phyloP scores from a whole-genome alignment of 2,888 invertebrate genomes.

The Ochropleura leucogaster region DNA sequence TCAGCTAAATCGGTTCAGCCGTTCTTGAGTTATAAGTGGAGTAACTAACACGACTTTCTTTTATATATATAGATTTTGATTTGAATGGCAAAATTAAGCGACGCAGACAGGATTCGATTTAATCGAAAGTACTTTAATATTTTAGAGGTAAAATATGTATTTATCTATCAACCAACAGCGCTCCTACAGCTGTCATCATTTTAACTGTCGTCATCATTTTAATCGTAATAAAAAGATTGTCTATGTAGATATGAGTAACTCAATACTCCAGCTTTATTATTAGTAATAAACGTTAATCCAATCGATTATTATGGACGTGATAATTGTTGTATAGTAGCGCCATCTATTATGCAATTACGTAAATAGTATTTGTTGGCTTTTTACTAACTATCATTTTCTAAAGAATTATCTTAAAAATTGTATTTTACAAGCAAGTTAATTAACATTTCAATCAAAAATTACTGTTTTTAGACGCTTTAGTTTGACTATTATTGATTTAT shows the following conservation, averaged over 20 bases:
- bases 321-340: constrained; percentile 50
- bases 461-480: not conserved
- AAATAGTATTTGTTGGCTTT: not conserved
- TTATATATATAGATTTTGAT: no score
- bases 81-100: constrained; percentile 11
- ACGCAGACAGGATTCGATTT: not conserved
- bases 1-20: no score
- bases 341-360: constrained; percentile 58
- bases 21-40: no score
- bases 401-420: not conserved
- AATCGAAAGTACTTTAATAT: constrained; percentile 7
- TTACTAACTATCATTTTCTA: not conserved
- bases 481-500: constrained; percentile 20
- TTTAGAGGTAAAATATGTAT: not conserved
- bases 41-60: no score
- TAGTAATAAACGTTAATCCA: constrained; percentile 8
- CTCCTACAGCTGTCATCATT: not conserved
- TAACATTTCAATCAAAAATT: no score
- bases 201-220: not conserved
- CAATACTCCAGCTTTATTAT: constrained; percentile 7
- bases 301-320: constrained; percentile 12
- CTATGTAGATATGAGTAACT: constrained; percentile 12
- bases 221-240: constrained; percentile 29
- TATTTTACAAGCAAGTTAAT: not conserved
- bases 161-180: not conserved